phyloP scores from a whole-genome alignment of 2,797 vertebrate species.

The Cirrhinus mrigala region DNA sequence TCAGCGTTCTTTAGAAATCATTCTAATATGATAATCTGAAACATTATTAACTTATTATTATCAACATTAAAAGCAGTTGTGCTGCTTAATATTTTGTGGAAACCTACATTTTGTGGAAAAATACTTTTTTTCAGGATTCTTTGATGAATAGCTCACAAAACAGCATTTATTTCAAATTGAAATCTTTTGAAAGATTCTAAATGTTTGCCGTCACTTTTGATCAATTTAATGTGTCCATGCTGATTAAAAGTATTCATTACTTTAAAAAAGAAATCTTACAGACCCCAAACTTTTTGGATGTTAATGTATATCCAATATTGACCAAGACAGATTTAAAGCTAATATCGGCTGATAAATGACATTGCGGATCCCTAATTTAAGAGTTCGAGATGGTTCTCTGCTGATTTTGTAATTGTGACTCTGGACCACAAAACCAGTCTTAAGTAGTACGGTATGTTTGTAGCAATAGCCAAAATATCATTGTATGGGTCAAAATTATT shows the following conservation, averaged over 20 bases:
- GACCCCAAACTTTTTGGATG: background rate
- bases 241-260: background rate
- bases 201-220: background rate
- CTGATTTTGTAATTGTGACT: background rate
- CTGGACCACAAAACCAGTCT: no score
- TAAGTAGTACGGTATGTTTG: no score
- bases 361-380: background rate
- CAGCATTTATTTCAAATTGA: background rate
- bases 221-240: background rate
- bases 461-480: no score
- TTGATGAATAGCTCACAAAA: background rate
- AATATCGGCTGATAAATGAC: background rate
- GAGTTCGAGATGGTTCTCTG: background rate
- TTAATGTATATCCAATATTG: background rate
- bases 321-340: background rate
- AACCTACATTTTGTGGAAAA: background rate
- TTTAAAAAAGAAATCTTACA: background rate
- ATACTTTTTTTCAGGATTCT: background rate
- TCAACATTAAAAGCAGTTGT: background rate
- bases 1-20: background rate
- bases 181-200: background rate
- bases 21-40: background rate
- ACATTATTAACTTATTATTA: background rate
- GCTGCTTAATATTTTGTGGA: background rate
- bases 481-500: no score